phyloP scores from a whole-genome alignment of 2,888 invertebrate species.

The Tenthredo livida region DNA sequence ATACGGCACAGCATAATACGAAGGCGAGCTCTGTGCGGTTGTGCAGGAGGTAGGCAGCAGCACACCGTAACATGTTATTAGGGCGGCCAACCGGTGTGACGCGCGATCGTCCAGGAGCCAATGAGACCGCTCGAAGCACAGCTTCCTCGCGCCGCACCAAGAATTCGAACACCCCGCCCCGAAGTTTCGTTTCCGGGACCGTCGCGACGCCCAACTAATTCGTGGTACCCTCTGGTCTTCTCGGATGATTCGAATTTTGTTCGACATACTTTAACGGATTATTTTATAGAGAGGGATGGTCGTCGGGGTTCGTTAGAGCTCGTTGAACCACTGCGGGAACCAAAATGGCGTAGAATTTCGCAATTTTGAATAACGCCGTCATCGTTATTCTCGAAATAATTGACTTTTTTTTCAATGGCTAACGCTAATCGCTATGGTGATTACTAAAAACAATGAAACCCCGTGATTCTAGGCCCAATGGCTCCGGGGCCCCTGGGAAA shows the following conservation, averaged over 20 bases:
- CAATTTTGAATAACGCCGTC: neutral
- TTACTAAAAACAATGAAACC: slow-evolving; percentile 48
- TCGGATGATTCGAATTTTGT: neutral
- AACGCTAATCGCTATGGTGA: slow-evolving; percentile 31
- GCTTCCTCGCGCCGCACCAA: slow-evolving; percentile 67
- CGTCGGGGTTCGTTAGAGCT: neutral
- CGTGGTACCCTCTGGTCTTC: slow-evolving; percentile 27
- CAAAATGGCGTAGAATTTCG: neutral
- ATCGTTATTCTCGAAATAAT: slow-evolving; percentile 3
- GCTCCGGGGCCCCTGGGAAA: slow-evolving; percentile 33
- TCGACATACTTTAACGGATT: neutral
- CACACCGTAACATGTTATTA: slow-evolving; percentile 74
- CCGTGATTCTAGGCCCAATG: slow-evolving; percentile 24
- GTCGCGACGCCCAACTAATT: slow-evolving; percentile 61
- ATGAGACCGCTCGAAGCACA: slow-evolving; percentile 66
- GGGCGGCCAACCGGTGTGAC: slow-evolving; percentile 77
- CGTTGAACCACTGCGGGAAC: neutral
- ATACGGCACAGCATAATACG: slow-evolving; percentile 61
- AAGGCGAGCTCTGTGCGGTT: slow-evolving; percentile 58
- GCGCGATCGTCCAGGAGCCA: slow-evolving; percentile 72
- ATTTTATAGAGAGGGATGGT: neutral
- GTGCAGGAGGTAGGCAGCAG: slow-evolving; percentile 62
- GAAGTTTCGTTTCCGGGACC: slow-evolving; percentile 69
- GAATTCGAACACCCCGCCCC: slow-evolving; percentile 70
- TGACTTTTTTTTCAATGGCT: slow-evolving; percentile 14